A percentile compares a stretch with the other conserved stretches of the same genome.
Evolutionary conservation across 2,113 vertebrate genomes (phyloP).

Genomic region (Capreolus pygargus): DNA sequence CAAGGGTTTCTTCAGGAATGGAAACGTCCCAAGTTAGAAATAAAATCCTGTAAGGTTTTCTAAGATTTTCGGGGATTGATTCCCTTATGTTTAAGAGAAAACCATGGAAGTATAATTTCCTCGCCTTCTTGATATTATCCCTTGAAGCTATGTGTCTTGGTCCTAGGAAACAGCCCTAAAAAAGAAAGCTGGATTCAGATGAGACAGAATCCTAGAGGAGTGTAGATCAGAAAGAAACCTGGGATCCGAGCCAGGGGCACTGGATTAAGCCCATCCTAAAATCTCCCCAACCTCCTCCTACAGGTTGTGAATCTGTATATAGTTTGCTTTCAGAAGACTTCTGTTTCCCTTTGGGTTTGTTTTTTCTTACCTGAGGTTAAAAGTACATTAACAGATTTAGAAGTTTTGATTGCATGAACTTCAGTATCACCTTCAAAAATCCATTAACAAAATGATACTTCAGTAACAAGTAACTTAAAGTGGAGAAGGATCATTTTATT

Average conservation of each 20-base stretch:
- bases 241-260: too few relatives aligned
- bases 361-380: not conserved
- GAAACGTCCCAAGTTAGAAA: not conserved
- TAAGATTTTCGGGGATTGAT: not conserved
- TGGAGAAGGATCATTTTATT: not conserved
- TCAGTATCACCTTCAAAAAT: not conserved
- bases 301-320: not conserved
- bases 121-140: not conserved
- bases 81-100: not conserved
- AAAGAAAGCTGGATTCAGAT: accelerated
- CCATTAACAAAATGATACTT: not conserved
- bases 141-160: not conserved
- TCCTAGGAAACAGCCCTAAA: not conserved
- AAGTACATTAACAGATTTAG: not conserved
- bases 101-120: not conserved
- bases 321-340: not conserved
- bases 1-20: not conserved
- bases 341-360: not conserved
- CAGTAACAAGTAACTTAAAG: not conserved
- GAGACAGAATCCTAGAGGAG: not conserved
- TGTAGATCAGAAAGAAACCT: not conserved
- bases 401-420: not conserved
- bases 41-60: not conserved
- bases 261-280: not conserved
- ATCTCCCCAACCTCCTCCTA: not conserved